Evolutionary conservation across 2,888 invertebrate genomes (phyloP).

Genomic region (Platypus cylindrus): DNA sequence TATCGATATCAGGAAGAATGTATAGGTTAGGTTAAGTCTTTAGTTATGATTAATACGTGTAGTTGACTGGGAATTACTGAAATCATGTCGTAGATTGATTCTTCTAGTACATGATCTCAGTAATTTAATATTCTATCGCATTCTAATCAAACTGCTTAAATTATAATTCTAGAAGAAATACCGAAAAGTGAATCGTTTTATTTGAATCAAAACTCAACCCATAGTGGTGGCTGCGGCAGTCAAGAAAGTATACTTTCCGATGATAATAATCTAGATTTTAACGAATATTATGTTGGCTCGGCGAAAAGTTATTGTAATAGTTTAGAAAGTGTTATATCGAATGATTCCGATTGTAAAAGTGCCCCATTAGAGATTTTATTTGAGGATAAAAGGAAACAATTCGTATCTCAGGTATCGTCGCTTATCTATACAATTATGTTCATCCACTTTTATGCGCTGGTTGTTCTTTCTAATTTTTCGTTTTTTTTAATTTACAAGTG

Average conservation of each 20-base stretch:
- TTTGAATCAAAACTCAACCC: conserved; percentile 46
- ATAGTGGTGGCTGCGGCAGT: conserved; percentile 52
- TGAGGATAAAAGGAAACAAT: conserved; percentile 22
- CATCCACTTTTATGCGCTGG: background rate
- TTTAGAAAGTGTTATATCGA: conserved; percentile 67
- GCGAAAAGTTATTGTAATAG: conserved; percentile 60
- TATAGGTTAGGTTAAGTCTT: conserved; percentile 7
- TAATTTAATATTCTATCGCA: too few species aligned
- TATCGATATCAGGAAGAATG: conserved; percentile 33
- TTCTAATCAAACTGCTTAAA: too few species aligned
- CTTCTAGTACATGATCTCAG: too few species aligned
- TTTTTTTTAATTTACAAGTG: conserved; percentile 7
- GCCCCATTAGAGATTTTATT: conserved; percentile 64
- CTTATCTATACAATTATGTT: background rate
- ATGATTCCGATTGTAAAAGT: conserved; percentile 66
- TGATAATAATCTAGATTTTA: conserved; percentile 32
- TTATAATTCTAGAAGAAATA: conserved; percentile 30
- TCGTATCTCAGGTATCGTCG: conserved; percentile 8
- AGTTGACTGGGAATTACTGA: too few species aligned
- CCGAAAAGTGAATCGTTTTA: conserved; percentile 71
- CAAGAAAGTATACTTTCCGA: conserved; percentile 70
- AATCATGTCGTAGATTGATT: too few species aligned
- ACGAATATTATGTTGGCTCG: conserved; percentile 28
- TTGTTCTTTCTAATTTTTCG: conserved; percentile 3
- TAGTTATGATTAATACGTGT: background rate